Evolutionary conservation across 2,888 invertebrate genomes (phyloP).

Genomic region (Amphipoea lucens): DNA sequence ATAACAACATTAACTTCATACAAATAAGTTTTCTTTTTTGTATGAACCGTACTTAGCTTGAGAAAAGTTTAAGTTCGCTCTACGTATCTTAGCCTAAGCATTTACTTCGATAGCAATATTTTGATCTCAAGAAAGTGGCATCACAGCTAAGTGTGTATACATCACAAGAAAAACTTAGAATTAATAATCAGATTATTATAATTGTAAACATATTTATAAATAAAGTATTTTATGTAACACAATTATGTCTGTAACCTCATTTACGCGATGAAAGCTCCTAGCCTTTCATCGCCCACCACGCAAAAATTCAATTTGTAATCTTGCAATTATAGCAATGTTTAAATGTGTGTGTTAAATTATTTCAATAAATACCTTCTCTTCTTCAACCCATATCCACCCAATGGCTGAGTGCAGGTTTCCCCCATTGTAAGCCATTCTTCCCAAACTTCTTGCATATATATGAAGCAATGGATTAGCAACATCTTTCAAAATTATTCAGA

Average conservation of each 20-base stretch:
- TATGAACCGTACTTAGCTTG: not conserved
- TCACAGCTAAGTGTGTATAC: not conserved
- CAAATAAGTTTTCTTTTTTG: not conserved
- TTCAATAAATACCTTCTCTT: constrained; percentile 22
- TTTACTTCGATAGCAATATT: constrained; percentile 12
- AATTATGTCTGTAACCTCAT: not conserved
- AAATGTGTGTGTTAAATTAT: constrained; percentile 17
- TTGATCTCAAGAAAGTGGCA: constrained; percentile 39
- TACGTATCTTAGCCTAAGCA: not conserved
- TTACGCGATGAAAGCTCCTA: not conserved
- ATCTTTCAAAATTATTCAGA: too few relatives aligned
- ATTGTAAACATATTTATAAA: not conserved
- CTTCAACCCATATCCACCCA: not conserved
- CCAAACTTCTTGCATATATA: too few relatives aligned
- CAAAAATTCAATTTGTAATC: constrained; percentile 28
- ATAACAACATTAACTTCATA: not conserved
- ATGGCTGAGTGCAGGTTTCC: not conserved
- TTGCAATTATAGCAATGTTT: constrained; percentile 28
- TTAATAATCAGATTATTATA: not conserved
- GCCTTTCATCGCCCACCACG: not conserved
- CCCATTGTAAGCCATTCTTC: not conserved
- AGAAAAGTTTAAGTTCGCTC: not conserved
- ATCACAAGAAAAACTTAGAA: constrained; percentile 19
- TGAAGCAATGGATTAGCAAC: too few relatives aligned
- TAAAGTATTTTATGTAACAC: not conserved